Percentiles rank a stretch among this genome's conserved stretches.
phyloP scores from a whole-genome alignment of 2,888 invertebrate genomes.

The Chironomus tentans region DNA sequence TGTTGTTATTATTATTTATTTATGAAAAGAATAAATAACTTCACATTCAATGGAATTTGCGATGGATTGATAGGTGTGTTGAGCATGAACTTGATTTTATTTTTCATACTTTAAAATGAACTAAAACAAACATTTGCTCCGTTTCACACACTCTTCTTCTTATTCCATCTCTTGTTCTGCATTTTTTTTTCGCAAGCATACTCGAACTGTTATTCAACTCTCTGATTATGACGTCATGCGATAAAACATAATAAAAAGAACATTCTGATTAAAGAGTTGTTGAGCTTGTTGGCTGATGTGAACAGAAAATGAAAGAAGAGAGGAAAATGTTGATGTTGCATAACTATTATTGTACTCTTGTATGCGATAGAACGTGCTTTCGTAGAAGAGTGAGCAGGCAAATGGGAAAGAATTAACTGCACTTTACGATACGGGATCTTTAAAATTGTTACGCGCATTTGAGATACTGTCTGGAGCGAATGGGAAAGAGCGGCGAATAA shows the following conservation, averaged over 20 bases:
- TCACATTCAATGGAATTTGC: slow-evolving; percentile 4
- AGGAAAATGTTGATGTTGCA: neutral
- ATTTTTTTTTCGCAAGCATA: neutral
- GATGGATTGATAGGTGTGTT: slow-evolving; percentile 11
- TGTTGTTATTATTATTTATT: no score
- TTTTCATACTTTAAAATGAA: neutral
- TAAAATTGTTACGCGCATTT: slow-evolving; percentile 5
- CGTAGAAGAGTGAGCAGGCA: slow-evolving; percentile 15
- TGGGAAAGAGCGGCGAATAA: neutral
- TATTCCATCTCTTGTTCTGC: neutral
- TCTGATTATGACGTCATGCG: neutral
- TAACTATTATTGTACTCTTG: neutral
- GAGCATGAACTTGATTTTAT: slow-evolving; percentile 13
- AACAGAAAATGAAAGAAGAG: neutral
- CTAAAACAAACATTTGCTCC: neutral
- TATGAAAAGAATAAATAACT: neutral
- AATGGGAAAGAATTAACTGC: slow-evolving; percentile 21
- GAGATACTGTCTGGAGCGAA: neutral
- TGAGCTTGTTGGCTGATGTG: neutral
- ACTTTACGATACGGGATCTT: slow-evolving; percentile 8
- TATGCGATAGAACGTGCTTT: neutral
- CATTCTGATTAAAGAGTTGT: neutral
- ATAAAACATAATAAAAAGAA: neutral
- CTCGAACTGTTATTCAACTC: neutral
- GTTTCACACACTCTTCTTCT: slow-evolving; percentile 2